A percentile compares a stretch with the other conserved stretches of the same genome.
Evolutionary conservation across 2,797 vertebrate species (phyloP).

Genomic region (Eremophila alpestris): DNA sequence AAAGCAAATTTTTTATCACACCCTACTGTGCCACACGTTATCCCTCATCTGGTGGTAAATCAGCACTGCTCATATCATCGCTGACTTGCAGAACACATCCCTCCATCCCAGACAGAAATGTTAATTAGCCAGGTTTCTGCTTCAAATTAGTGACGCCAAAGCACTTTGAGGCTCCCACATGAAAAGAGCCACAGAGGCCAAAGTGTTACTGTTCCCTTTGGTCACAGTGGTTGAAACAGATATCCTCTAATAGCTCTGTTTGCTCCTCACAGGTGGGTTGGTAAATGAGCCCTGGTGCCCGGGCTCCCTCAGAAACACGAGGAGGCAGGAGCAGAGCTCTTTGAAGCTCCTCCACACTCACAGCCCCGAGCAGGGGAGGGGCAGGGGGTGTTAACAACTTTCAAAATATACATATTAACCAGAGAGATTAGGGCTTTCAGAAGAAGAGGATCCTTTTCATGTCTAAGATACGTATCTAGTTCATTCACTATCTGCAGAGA

Average conservation of each 20-base stretch:
- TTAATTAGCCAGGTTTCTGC: slow-evolving; percentile 37
- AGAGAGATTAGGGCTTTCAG: not conserved
- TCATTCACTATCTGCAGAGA: slow-evolving; percentile 22
- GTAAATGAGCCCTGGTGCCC: not conserved
- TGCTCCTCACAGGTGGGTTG: not conserved
- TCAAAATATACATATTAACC: not conserved
- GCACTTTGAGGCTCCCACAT: not conserved
- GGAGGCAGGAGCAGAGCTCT: not conserved
- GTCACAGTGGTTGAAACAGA: not conserved
- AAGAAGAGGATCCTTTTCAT: slow-evolving; percentile 19
- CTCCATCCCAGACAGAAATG: not conserved
- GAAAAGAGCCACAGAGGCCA: slow-evolving; percentile 16
- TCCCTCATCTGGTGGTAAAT: not conserved
- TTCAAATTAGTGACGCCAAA: not conserved
- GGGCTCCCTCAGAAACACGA: not conserved
- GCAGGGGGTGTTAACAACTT: not conserved
- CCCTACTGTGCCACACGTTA: not conserved
- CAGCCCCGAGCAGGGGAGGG: not conserved
- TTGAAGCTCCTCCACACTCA: slow-evolving; percentile 11
- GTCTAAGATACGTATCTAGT: slow-evolving; percentile 21
- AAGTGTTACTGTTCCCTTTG: not conserved
- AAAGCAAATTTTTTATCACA: not conserved
- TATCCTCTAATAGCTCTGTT: not conserved
- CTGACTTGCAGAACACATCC: not conserved
- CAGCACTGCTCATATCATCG: not conserved